phyloP scores from a whole-genome alignment of 2,797 vertebrate species.

The Hydrolagus colliei region DNA sequence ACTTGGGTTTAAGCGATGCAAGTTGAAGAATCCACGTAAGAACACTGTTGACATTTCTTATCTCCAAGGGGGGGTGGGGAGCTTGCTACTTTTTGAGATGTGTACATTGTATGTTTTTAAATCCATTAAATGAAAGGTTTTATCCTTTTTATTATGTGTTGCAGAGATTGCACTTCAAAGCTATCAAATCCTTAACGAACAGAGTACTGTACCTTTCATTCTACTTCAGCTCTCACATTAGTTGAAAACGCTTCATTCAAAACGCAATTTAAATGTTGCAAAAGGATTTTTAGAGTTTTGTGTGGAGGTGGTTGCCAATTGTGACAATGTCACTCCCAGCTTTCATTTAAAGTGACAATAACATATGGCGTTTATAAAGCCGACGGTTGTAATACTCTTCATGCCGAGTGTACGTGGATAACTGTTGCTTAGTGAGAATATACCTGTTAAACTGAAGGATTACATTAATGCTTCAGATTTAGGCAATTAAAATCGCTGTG shows the following conservation, averaged over 20 bases:
- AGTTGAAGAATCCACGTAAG: background rate
- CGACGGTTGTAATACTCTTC: background rate
- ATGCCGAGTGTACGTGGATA: background rate
- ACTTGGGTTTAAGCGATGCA: background rate
- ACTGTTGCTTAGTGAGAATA: background rate
- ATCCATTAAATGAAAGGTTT: background rate
- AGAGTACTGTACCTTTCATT: background rate
- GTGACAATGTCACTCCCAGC: background rate
- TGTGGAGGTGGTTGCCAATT: background rate
- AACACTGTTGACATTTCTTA: background rate
- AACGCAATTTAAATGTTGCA: background rate
- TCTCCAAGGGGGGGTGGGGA: background rate
- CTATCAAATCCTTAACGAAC: background rate
- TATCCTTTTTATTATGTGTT: background rate
- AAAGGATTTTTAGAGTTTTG: background rate
- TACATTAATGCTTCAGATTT: background rate
- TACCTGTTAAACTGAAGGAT: background rate
- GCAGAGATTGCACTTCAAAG: background rate
- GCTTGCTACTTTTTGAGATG: background rate
- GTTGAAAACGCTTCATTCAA: background rate
- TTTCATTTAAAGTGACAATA: background rate
- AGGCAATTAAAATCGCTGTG: background rate
- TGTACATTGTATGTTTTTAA: constrained; percentile 3
- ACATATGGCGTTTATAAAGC: background rate
- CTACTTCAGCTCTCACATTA: background rate